phyloP scores from a whole-genome alignment of 2,113 vertebrate species.

The Corythornis madagascariensis region DNA sequence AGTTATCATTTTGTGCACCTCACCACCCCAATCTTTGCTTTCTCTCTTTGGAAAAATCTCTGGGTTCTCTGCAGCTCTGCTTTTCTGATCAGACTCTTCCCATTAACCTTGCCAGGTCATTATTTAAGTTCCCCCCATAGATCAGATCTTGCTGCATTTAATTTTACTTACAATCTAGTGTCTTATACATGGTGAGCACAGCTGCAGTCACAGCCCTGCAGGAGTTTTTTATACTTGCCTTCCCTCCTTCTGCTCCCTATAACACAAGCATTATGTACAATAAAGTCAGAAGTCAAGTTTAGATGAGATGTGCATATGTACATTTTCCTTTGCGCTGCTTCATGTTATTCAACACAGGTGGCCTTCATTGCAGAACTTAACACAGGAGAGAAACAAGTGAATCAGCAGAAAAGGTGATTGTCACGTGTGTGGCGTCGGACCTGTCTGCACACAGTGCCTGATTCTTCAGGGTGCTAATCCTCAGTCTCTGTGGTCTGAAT shows the following conservation, averaged over 20 bases:
- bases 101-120: background rate
- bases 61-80: background rate
- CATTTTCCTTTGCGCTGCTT: background rate
- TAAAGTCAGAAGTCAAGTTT: background rate
- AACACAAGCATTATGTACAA: background rate
- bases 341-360: background rate
- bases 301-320: background rate
- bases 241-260: background rate
- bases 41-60: background rate
- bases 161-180: slow-evolving; percentile 10
- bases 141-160: slow-evolving; percentile 1
- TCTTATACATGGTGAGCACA: background rate
- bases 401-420: background rate
- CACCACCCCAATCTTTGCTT: background rate
- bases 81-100: background rate
- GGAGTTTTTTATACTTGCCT: background rate
- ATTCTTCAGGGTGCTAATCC: background rate
- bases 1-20: background rate
- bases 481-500: background rate
- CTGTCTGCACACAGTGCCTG: background rate
- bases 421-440: background rate
- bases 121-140: background rate
- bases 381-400: background rate
- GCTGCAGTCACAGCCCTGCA: background rate
- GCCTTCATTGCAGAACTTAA: background rate